Evolutionary conservation across 2,797 vertebrate species (phyloP), one percentile per base, ranked within the genome.

Genomic region (Aeoliscus strigatus): DNA sequence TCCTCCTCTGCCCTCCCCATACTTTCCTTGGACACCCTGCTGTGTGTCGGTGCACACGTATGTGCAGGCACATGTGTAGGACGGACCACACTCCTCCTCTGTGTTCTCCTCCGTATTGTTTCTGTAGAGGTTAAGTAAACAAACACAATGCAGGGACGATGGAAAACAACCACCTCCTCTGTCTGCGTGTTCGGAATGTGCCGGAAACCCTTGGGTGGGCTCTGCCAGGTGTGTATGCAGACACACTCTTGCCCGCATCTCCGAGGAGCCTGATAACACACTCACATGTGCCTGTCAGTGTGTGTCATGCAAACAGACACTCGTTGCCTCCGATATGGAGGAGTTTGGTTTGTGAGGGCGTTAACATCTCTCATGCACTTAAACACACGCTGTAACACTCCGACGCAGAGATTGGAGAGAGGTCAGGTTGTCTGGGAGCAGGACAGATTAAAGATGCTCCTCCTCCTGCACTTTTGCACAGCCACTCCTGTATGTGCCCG

Each of bases 151-250:
- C n/a, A n/a, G n/a, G n/a, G n/a, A n/a, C n/a, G n/a, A n/a, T n/a
- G n/a, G n/a, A n/a, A n/a, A n/a, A n/a, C 14, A 59, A 59, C 70
- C 57, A 67, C 34, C 25, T 44, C 34, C 55, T 60, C 35, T 60
- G 39, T 41, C 30, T 61, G 41, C 53, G 43, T 49, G 41, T 46
- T 47, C 12, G 45, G 60, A 59, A 25, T 47, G 36, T 46, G 36
- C 24, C 29, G 24, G 51, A 75, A 68, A 68, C 62, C 75, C 58
- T 55, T 39, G 56, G 60, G 77, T 72, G 68, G 70, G 65, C 72
- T 72, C 59, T 66, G 61, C 48, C 60, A 54, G 60, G 68, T 41
- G 47, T 51, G 51, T 50, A 38, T 61, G 48, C 47, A 66, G 66
- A 66, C 69, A 66, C 50, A 54, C 42, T 27, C 6, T 23, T 6